phyloP scores from a whole-genome alignment of 2,113 vertebrate genomes.

The Forbesichthys agassizii region DNA sequence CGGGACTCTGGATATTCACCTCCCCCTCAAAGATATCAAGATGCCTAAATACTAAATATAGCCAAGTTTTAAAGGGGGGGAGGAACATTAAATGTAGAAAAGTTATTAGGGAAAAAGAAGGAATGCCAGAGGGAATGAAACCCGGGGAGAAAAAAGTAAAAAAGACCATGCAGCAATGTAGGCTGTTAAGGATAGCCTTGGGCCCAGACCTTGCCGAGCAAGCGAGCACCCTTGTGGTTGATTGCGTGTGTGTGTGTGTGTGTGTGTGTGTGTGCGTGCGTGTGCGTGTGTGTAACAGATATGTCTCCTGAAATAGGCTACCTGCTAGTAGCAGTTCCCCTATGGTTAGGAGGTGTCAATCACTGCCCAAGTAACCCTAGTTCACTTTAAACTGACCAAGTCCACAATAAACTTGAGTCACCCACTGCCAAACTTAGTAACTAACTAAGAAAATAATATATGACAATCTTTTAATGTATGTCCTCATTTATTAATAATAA shows the following conservation, averaged over 20 bases:
- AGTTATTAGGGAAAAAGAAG: neutral
- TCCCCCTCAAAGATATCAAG: conserved; percentile 18
- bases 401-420: conserved; percentile 21
- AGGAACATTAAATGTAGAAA: neutral
- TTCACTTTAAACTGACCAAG: conserved; percentile 5
- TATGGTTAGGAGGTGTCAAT: conserved; percentile 9
- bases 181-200: neutral
- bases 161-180: neutral
- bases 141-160: neutral
- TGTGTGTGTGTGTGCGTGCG: neutral
- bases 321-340: conserved; percentile 40
- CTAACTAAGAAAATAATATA: too few species aligned
- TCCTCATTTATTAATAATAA: neutral
- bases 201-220: conserved; percentile 5
- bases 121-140: neutral
- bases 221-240: neutral
- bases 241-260: too few species aligned
- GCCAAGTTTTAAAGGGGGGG: conserved; percentile 19
- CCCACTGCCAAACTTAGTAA: conserved; percentile 20
- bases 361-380: conserved; percentile 40
- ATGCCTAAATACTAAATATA: conserved; percentile 63
- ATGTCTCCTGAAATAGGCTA: conserved; percentile 52
- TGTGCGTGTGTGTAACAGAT: neutral
- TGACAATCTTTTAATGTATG: too few species aligned
- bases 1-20: conserved; percentile 17